A percentile compares a stretch with the other conserved stretches of the same genome.
Evolutionary conservation across 2,797 vertebrate genomes (phyloP).

Genomic region (Microctenopoma stevenorrisi): DNA sequence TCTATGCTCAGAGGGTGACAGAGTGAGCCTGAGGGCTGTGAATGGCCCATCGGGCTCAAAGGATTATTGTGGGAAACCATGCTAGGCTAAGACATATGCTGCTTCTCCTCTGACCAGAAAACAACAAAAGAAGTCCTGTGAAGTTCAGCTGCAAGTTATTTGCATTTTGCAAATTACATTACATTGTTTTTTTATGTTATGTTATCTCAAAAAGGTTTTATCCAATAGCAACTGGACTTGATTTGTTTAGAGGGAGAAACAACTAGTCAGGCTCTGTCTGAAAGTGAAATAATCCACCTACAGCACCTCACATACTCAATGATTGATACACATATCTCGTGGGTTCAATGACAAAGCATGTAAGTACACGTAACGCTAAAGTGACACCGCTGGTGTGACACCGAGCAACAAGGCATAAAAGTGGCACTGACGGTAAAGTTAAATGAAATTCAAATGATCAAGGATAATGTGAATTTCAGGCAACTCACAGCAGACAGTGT

Average conservation of each 20-base stretch:
- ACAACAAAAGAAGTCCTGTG: not conserved
- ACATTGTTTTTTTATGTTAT: no score
- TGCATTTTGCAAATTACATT: not conserved
- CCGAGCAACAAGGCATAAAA: not conserved
- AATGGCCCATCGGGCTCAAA: constrained; percentile 27
- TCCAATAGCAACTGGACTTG: no score
- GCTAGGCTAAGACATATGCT: constrained; percentile 26
- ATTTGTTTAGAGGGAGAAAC: no score
- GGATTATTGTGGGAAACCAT: constrained; percentile 46
- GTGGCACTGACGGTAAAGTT: constrained; percentile 23
- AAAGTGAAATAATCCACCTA: not conserved
- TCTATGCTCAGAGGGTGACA: constrained; percentile 47
- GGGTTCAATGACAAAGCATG: not conserved
- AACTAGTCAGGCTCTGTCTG: no score
- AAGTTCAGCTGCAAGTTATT: not conserved
- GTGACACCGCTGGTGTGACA: no score
- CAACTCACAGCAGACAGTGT: constrained; percentile 12
- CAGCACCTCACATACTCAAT: not conserved
- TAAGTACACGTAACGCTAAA: no score
- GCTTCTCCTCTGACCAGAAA: constrained; percentile 17
- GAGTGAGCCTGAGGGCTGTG: constrained; percentile 38
- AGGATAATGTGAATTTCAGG: constrained; percentile 26
- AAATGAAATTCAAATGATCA: constrained; percentile 27
- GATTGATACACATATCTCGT: not conserved
- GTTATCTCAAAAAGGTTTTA: no score